These are phyloP conservation scores for Netelia fuscicornis DNA, from an alignment of 2,888 invertebrate genomes.

Conservation along the genomic window DNA sequence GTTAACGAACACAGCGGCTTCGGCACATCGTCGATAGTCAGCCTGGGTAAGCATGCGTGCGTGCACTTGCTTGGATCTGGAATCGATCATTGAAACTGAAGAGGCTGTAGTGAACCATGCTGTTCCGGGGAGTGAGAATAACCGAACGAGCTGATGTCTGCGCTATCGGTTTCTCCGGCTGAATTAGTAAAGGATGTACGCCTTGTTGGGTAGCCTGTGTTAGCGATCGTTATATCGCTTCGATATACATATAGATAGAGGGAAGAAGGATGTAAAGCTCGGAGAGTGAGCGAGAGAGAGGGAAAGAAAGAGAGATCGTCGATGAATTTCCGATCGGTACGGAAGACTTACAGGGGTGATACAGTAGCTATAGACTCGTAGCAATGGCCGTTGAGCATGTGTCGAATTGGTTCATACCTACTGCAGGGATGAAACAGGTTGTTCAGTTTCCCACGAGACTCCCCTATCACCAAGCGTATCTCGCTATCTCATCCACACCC, in stretches of 20 bases:
- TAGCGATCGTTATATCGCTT: too few relatives aligned
- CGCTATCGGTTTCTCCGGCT: too few relatives aligned
- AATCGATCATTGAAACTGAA: too few relatives aligned
- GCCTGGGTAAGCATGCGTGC: not conserved
- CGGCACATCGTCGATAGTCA: too few relatives aligned
- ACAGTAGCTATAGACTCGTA: not conserved
- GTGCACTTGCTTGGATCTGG: too few relatives aligned
- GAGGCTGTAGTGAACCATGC: too few relatives aligned
- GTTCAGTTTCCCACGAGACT: slow-evolving; percentile 30
- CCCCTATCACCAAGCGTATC: not conserved
- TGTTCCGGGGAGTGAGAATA: too few relatives aligned
- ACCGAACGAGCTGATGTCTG: too few relatives aligned
- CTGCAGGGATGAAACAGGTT: slow-evolving; percentile 18
- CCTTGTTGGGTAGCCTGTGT: too few relatives aligned
- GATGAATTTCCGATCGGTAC: not conserved
- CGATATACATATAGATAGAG: too few relatives aligned
- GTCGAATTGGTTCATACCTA: slow-evolving; percentile 2
- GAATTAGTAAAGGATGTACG: too few relatives aligned
- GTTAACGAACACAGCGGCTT: not conserved
- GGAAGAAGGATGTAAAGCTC: not conserved
- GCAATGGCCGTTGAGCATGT: not conserved
- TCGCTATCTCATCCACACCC: too few relatives aligned
- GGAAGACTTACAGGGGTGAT: not conserved
- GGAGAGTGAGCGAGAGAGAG: not conserved
- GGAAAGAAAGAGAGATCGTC: not conserved